Conservation (phyloP, 1,140 invertebrate genomes). For the Tetramorium alpestre region DNA sequence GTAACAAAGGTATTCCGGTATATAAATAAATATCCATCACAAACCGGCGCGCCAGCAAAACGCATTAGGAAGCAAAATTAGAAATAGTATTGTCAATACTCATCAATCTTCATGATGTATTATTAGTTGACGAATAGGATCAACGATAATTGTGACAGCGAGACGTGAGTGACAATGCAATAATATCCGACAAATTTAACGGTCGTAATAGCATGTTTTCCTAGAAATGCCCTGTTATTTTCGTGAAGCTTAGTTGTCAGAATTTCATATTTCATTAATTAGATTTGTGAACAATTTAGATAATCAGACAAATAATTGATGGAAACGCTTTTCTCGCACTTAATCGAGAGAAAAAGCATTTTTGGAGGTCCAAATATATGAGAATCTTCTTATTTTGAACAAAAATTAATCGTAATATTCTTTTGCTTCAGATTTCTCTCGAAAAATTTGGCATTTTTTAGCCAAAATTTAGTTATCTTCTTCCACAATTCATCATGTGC, state of each 20-base stretch:
- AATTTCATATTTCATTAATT: slow-evolving; percentile 1
- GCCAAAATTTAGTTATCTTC: too few relatives aligned
- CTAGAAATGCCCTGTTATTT: not conserved
- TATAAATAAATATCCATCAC: not conserved
- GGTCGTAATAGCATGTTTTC: not conserved
- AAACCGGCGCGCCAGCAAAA: not conserved
- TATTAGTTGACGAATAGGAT: not conserved
- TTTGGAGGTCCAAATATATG: not conserved
- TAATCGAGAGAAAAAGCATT: not conserved
- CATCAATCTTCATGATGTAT: slow-evolving; percentile 13
- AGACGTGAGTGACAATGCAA: not conserved
- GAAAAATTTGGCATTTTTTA: too few relatives aligned
- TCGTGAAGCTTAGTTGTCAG: not conserved
- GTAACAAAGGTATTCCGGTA: not conserved
- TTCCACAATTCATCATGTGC: too few relatives aligned
- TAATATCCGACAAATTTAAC: not conserved
- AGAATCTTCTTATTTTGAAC: not conserved
- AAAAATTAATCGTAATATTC: not conserved
- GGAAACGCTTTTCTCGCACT: not conserved
- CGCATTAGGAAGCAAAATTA: slow-evolving; percentile 11
- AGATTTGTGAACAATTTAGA: not conserved
- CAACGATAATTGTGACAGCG: slow-evolving; percentile 3
- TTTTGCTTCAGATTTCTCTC: too few relatives aligned
- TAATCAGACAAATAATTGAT: not conserved
- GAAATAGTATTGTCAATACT: slow-evolving; percentile 7